These are phyloP conservation scores for Cyphomyrmex costatus DNA, from an alignment of 1,140 invertebrate genomes.

Conservation along the genomic window DNA sequence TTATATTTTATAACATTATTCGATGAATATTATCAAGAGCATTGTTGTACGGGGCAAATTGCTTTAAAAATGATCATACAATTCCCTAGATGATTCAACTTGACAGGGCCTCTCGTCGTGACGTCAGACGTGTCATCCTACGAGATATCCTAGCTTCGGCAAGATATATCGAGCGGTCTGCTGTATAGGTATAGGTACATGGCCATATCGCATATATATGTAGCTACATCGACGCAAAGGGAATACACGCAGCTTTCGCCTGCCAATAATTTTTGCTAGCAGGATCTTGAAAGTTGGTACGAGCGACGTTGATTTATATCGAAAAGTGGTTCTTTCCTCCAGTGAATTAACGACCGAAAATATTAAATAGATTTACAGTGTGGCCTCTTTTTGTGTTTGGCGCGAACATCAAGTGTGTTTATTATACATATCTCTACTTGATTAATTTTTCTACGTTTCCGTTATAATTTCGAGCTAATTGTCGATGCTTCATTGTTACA, in stretches of 20 bases:
- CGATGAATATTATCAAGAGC: not conserved
- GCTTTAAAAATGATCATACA: slow-evolving; percentile 57
- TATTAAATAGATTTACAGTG: slow-evolving; percentile 27
- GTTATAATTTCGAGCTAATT: not conserved
- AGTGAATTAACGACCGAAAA: not conserved
- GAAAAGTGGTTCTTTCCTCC: slow-evolving; percentile 7
- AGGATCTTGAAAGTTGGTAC: slow-evolving; percentile 48
- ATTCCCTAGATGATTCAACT: slow-evolving; percentile 2
- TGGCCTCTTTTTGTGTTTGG: not conserved
- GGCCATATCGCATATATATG: not conserved
- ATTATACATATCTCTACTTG: not conserved
- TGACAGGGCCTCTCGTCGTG: not conserved
- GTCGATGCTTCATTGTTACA: slow-evolving; percentile 4
- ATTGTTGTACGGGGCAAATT: not conserved
- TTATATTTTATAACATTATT: not conserved
- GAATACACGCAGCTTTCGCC: slow-evolving; percentile 26
- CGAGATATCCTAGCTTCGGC: not conserved
- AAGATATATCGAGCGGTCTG: slow-evolving; percentile 27
- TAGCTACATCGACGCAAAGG: slow-evolving; percentile 23
- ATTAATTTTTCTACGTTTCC: not conserved
- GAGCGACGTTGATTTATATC: slow-evolving; percentile 50
- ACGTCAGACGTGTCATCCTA: slow-evolving; percentile 3
- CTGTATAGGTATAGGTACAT: slow-evolving; percentile 12
- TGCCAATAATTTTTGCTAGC: slow-evolving; percentile 41
- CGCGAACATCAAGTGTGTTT: not conserved